phyloP scores from a whole-genome alignment of 2,888 invertebrate genomes.

The Oasisia sp. region DNA sequence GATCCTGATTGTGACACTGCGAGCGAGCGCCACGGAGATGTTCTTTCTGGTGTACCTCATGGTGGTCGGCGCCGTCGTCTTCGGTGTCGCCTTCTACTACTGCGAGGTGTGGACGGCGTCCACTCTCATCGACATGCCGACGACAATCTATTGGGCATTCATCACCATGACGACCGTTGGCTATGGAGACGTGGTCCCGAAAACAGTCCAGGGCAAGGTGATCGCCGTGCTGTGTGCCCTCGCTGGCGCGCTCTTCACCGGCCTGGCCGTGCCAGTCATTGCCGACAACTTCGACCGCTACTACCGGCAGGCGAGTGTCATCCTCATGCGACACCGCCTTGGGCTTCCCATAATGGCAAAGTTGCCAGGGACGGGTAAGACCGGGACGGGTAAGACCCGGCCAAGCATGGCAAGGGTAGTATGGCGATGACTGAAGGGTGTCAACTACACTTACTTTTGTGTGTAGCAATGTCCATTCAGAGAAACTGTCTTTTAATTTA shows the following conservation, averaged over 20 bases:
- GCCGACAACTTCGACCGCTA: neutral
- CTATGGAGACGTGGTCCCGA: neutral
- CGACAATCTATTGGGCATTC: constrained; percentile 18
- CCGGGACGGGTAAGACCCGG: too few species aligned
- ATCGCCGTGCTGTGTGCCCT: neutral
- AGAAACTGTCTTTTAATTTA: too few species aligned
- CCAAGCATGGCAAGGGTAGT: too few species aligned
- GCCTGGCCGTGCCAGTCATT: neutral
- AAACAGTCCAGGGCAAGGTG: neutral
- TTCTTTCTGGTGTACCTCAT: neutral
- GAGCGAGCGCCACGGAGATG: neutral
- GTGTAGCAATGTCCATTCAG: too few species aligned
- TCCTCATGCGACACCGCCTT: neutral
- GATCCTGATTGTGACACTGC: neutral
- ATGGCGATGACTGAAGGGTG: too few species aligned
- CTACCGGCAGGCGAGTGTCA: neutral
- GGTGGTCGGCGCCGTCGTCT: neutral
- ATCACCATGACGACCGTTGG: constrained; percentile 20
- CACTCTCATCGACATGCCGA: constrained; percentile 10
- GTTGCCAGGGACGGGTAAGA: too few species aligned
- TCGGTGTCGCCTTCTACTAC: neutral
- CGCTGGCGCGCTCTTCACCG: neutral
- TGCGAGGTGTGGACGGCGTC: neutral
- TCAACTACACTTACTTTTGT: too few species aligned
- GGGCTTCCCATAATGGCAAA: neutral